Conservation (phyloP, 2,797 vertebrate genomes). For the Meriones psammophilus region DNA sequence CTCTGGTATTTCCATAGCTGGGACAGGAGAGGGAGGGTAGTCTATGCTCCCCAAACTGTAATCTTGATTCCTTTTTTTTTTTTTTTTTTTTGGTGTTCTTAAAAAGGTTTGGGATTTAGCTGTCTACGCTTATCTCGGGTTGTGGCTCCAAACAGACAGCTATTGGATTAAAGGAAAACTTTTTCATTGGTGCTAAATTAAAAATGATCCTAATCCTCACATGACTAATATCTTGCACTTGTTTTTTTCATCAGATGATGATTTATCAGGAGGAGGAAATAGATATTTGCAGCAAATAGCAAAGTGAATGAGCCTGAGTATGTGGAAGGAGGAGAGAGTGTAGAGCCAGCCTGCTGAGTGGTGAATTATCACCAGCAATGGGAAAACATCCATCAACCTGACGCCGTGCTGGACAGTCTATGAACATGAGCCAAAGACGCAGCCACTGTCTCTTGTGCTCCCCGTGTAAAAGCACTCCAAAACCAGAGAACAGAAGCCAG, state of each 20-base stretch:
- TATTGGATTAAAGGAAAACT: constrained; percentile 43
- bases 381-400: constrained; percentile 64
- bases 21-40: too few relatives aligned
- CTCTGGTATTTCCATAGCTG: too few relatives aligned
- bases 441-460: not conserved
- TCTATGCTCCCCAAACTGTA: too few relatives aligned
- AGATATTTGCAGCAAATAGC: constrained; percentile 34
- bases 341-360: not conserved
- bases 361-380: constrained; percentile 59
- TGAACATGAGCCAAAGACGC: constrained; percentile 61
- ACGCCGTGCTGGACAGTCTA: not conserved
- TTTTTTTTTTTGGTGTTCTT: too few relatives aligned
- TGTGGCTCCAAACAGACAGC: constrained; percentile 29
- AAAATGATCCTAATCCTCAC: constrained; percentile 76
- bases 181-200: constrained; percentile 70
- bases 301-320: not conserved
- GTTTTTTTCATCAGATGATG: constrained; percentile 67
- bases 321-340: not conserved
- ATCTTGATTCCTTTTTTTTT: too few relatives aligned
- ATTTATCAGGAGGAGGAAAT: constrained; percentile 67
- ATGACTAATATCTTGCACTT: constrained; percentile 70
- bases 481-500: constrained; percentile 40
- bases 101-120: not conserved
- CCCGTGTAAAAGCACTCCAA: constrained; percentile 6
- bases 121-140: not conserved